These are phyloP conservation scores for Himalopsyche japonica DNA, from an alignment of 2,888 invertebrate species.

Conservation along the genomic window DNA sequence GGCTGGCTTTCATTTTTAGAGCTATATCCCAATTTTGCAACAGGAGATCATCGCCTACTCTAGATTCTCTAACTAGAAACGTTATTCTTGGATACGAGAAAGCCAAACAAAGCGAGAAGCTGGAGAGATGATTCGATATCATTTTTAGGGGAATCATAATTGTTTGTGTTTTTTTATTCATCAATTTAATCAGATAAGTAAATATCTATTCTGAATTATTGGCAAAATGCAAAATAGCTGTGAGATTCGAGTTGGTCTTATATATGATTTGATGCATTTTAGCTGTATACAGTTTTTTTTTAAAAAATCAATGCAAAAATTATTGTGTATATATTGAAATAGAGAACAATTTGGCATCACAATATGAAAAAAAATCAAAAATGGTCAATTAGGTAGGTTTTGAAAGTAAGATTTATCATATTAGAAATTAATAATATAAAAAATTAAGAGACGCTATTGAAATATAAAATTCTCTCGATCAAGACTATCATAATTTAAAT, in stretches of 20 bases:
- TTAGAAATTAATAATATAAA: not conserved
- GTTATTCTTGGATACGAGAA: conserved; percentile 51
- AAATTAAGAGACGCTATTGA: too few relatives aligned
- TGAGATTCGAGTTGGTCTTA: too few relatives aligned
- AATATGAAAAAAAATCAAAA: too few relatives aligned
- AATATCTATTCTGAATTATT: not conserved
- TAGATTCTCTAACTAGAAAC: conserved; percentile 47
- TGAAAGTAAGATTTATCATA: not conserved
- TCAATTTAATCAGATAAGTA: not conserved
- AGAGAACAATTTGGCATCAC: too few relatives aligned
- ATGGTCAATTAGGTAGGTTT: too few relatives aligned
- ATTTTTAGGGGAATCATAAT: not conserved
- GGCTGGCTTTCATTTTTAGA: conserved; percentile 9
- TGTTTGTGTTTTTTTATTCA: not conserved
- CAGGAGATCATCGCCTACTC: conserved; percentile 12
- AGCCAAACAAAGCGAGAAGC: conserved; percentile 32
- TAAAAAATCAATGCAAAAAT: too few relatives aligned
- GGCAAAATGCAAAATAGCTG: too few relatives aligned
- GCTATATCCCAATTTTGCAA: not conserved
- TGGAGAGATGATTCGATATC: not conserved
- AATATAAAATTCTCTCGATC: too few relatives aligned
- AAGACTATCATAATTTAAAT: too few relatives aligned
- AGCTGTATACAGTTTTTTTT: too few relatives aligned
- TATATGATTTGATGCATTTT: too few relatives aligned
- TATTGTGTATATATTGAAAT: too few relatives aligned